Base-by-base conservation (phyloP, 2,113 vertebrate genomes). In the Mungos mungo region DNA sequence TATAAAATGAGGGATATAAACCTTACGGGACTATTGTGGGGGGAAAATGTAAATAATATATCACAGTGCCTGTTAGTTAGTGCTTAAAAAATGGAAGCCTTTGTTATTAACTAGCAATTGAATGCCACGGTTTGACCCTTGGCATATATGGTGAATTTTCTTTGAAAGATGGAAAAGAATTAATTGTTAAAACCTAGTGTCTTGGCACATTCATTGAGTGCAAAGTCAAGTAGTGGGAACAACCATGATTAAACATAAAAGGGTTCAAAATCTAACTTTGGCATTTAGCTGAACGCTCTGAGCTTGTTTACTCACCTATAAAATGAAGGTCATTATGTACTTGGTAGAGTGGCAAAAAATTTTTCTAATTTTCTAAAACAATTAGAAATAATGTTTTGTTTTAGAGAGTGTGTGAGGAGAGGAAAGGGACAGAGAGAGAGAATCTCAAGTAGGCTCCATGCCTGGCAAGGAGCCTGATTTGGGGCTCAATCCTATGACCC, bases 101-200 rank as follows among this genome's bases (percentile, higher is more conserved):
- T 93, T 91, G 35, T 72, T 87, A 35, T 69, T 79, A 84, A 45
- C 63, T 71, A 60, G 83, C 21, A 41, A 16, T 65, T 71, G 38
- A 83, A 79, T 84, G 35, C 65, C 25, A 83, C 13, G 88, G 21
- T 76, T 89, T 88, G 45, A 93, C 35, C 27, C 38, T 88, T 94
- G 33, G 41, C 33, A 72, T 77, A 45, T 74, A 85, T 72, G 35
- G 16, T 95, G 71, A 80, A 92, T 92, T 93, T 95, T 89, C 74
- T 47, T 93, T 93, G 35, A 54, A 77, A 95, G 38, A 47, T 29
- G 69, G 23, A 88, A 87, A 23, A 93, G 27, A 89, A 68, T 84
- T 63, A 72, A 68, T 52, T 80, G 18, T 84, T 95, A 80, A 95
- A 92, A 88, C 15, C 4, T 93, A n/a, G 16, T 68, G 16, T 82